Evolutionary conservation across 2,888 invertebrate genomes (phyloP).

Genomic region (Buathra laborator): DNA sequence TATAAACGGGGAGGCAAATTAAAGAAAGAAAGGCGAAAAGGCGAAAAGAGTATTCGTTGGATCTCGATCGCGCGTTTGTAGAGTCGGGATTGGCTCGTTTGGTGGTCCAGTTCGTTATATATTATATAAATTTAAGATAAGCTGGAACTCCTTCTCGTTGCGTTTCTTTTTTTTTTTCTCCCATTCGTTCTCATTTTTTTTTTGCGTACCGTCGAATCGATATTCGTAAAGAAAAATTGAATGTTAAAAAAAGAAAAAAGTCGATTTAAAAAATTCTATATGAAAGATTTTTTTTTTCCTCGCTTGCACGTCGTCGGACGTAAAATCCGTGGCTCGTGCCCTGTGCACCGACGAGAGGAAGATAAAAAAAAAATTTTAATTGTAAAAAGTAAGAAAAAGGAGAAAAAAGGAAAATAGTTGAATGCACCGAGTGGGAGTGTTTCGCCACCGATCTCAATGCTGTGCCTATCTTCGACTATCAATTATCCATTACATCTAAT

Average conservation of each 20-base stretch:
- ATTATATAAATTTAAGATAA: constrained; percentile 79
- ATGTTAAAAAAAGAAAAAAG: constrained; percentile 32
- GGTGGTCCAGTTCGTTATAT: constrained; percentile 76
- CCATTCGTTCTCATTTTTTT: constrained; percentile 6
- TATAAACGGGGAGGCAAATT: constrained; percentile 55
- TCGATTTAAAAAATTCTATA: constrained; percentile 52
- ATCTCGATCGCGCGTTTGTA: constrained; percentile 73
- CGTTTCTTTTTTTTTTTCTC: constrained; percentile 44
- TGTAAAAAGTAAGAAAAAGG: constrained; percentile 11
- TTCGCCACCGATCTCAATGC: constrained; percentile 82
- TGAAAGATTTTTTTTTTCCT: constrained; percentile 29
- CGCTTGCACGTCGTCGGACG: constrained; percentile 22
- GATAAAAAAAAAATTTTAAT: constrained; percentile 15
- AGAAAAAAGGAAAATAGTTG: constrained; percentile 31
- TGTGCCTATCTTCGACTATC: constrained; percentile 79
- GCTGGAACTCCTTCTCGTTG: constrained; percentile 75
- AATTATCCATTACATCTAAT: constrained; percentile 69
- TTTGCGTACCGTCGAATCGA: constrained; percentile 49
- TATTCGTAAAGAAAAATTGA: constrained; percentile 19
- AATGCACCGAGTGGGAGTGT: constrained; percentile 76
- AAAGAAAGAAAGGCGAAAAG: constrained; percentile 68
- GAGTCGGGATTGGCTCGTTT: constrained; percentile 76
- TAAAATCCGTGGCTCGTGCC: constrained; percentile 34
- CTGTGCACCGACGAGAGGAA: constrained; percentile 14
- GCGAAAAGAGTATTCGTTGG: constrained; percentile 54